Conservation (phyloP, 2,113 vertebrate genomes). For the Elaphurus davidianus region DNA sequence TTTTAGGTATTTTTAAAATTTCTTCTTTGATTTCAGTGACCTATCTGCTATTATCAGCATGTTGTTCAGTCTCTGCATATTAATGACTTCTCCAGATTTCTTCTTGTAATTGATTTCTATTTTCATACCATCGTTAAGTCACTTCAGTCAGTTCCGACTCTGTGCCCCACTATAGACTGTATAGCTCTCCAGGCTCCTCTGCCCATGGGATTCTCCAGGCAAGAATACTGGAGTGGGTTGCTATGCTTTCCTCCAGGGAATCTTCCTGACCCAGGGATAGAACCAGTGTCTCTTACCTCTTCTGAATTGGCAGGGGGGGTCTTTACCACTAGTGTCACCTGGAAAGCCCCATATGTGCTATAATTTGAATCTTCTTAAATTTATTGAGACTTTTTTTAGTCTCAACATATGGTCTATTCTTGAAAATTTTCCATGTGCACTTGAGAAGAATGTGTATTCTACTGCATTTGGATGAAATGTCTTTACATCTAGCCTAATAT, state of each 20-base stretch:
- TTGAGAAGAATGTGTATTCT: neutral
- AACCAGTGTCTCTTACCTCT: neutral
- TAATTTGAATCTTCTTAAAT: neutral
- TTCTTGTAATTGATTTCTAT: neutral
- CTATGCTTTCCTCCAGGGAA: neutral
- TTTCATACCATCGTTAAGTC: neutral
- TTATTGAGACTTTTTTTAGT: neutral
- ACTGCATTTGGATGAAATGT: neutral
- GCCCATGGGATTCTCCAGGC: neutral
- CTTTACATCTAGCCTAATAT: neutral
- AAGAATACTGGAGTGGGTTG: neutral
- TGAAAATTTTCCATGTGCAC: neutral
- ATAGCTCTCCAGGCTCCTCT: neutral
- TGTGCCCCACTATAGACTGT: neutral
- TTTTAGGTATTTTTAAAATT: neutral
- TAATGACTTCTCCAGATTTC: neutral
- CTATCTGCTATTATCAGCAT: neutral
- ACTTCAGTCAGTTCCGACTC: neutral
- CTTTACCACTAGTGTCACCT: neutral
- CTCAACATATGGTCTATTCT: neutral
- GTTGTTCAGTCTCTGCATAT: neutral
- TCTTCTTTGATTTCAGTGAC: neutral
- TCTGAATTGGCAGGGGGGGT: neutral
- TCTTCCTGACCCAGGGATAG: neutral
- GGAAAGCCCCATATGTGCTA: neutral